Evolutionary conservation across 2,113 vertebrate species (phyloP), one percentile per base, ranked within the genome.

Genomic region (Holacanthus passer): DNA sequence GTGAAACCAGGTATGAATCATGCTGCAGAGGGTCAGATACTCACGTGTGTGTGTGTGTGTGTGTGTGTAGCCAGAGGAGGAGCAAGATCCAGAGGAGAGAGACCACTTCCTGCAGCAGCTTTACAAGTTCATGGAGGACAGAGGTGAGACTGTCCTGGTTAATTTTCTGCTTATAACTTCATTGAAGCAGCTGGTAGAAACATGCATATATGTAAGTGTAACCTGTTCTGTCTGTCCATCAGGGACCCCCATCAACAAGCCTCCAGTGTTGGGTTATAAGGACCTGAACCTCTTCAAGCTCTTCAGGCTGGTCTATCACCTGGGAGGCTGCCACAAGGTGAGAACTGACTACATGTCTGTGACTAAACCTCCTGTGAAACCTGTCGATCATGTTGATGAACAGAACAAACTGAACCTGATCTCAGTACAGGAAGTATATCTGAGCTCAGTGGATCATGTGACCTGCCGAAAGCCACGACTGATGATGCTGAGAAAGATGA

Each of bases 81-180:
- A 99, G 91, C 95, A 91, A 37, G 97, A 99, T 94, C 98, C 98
- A 73, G 97, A 98, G 91, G 98, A 99, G 96, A 97, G 97, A 90
- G 98, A 99, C 92, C 94, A 95, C 92, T 99, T 99, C 95, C 96
- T 99, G 91, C 98, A 99, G 93, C 98, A 99, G 95, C 97, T 99
- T 76, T 99, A 99, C 91, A 99, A 99, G 94, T 99, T 99, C 96
- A 99, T 99, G 98, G 98, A 99, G 95, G 98, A 99, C 96, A 95
- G 98, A 97, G 98, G 97, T 98, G 93, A 93, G 87, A n/a, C 6
- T n/a, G 41, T 11, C 41, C 35, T 37, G 35, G 4, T 37, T 37
- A 3, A 37, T 7, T 37, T 37, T 7, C 35, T 37, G 35, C n/a
- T n/a, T n/a, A n/a, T n/a, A n/a, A n/a, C n/a, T n/a, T n/a, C n/a